Percentiles rank a stretch among this genome's conserved stretches.
phyloP scores from a whole-genome alignment of 2,797 vertebrate species.

The Enoplosus armatus region DNA sequence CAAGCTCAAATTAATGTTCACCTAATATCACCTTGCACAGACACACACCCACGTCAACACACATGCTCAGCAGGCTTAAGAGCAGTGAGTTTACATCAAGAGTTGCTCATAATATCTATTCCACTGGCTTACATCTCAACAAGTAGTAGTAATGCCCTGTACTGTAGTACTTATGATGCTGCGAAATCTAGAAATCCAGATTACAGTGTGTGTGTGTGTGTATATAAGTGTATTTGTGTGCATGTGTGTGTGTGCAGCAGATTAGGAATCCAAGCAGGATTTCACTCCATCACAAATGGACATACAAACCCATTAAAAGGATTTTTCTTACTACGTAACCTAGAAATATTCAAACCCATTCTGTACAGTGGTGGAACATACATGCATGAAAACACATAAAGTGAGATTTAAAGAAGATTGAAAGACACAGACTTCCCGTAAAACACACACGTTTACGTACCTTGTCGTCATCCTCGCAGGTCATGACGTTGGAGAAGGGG shows the following conservation, averaged over 20 bases:
- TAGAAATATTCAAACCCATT: slow-evolving; percentile 2
- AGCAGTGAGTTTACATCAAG: slow-evolving; percentile 8
- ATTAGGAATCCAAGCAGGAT: slow-evolving; percentile 64
- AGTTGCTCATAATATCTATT: slow-evolving; percentile 43
- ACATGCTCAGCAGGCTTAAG: slow-evolving; percentile 2
- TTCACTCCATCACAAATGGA: slow-evolving; percentile 56
- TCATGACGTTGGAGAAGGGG: slow-evolving; percentile 98
- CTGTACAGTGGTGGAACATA: background rate
- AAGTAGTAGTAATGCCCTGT: slow-evolving; percentile 29
- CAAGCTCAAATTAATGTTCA: background rate
- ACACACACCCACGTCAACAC: slow-evolving; percentile 16
- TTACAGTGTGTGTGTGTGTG: slow-evolving; percentile 50
- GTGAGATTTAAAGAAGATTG: background rate
- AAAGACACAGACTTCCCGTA: background rate
- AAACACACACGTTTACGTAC: slow-evolving; percentile 68
- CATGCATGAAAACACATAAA: background rate
- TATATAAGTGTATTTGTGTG: slow-evolving; percentile 34
- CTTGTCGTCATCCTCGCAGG: slow-evolving; percentile 97
- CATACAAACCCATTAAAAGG: slow-evolving; percentile 54
- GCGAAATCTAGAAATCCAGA: slow-evolving; percentile 61
- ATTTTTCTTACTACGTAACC: slow-evolving; percentile 36
- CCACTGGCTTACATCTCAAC: slow-evolving; percentile 40
- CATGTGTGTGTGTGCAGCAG: slow-evolving; percentile 41
- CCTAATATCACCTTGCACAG: no score
- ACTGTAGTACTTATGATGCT: slow-evolving; percentile 35